phyloP scores from a whole-genome alignment of 2,113 vertebrate species.

The Ailurus styani region DNA sequence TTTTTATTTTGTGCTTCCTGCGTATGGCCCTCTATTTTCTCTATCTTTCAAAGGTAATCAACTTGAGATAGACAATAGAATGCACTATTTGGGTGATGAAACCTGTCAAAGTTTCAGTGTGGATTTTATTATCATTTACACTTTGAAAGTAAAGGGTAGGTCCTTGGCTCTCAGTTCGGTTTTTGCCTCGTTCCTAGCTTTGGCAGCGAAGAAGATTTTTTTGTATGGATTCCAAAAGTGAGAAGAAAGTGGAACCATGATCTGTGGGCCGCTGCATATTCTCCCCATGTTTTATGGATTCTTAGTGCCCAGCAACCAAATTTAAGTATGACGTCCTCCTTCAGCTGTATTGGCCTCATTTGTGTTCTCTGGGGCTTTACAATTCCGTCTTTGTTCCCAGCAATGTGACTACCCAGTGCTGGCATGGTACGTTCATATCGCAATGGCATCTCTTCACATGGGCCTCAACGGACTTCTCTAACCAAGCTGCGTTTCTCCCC shows the following conservation, averaged over 20 bases:
- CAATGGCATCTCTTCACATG: not conserved
- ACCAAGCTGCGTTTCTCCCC: not conserved
- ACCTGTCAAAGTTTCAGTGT: not conserved
- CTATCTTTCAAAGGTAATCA: constrained; percentile 26
- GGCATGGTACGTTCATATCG: not conserved
- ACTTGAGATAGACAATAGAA: not conserved
- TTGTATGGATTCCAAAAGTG: not conserved
- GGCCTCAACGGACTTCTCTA: not conserved
- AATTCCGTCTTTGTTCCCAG: not conserved
- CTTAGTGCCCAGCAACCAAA: not conserved
- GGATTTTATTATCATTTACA: not conserved
- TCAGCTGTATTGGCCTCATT: not conserved
- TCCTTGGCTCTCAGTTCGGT: not conserved
- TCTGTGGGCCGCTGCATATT: not conserved
- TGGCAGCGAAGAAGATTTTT: not conserved
- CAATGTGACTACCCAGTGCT: not conserved
- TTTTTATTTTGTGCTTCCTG: constrained; percentile 35
- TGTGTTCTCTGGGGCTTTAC: not conserved
- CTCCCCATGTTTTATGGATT: not conserved
- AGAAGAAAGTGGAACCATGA: not conserved
- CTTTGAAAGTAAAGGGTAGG: not conserved
- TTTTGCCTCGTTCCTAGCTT: constrained; percentile 16
- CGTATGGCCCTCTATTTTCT: constrained; percentile 23
- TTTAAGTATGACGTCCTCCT: not conserved
- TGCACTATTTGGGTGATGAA: not conserved